Base-by-base conservation (phyloP, 2,797 vertebrate genomes). In the Parauchenoglanis punctatus region DNA sequence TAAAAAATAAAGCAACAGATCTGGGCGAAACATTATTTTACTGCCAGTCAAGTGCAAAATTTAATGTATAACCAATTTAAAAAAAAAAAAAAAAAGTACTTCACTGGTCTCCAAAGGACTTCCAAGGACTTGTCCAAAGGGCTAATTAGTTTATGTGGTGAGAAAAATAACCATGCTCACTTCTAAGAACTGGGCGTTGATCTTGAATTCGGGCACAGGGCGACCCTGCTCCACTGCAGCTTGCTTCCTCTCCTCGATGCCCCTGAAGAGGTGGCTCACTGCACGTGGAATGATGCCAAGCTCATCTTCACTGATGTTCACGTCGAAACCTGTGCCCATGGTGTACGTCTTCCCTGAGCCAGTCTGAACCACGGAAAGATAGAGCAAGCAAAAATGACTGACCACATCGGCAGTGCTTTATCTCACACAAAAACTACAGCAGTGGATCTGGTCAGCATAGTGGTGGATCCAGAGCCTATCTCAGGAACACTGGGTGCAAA, bases 311-410 rank as follows among this genome's bases (percentile, higher is more conserved):
- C 91, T 94, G 86, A 98, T 96, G 94, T 94, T 98, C 88, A 99
- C 97, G 49, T 99, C 97, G 86, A 99, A 99, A 85, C 98, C 98
- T 5, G 98, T 99, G 88, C 98, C 98, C 98, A 99, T 99, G 85
- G 97, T 99, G 83, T 99, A 99, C 0, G 98, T 99, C 95, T 99
- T 99, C 73, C 98, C 98, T 77, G 98, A 97, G 78, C 98, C 98
- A 15, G 98, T 99, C 98, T 99, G 80, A 20, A 58, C 88, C 44
- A 76, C 2, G 70, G 4, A 70, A 58, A 68, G n/a, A 81, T 7
- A 17, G 77, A 25, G 70, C 35, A 18, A 78, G 81, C 31, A 56
- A 70, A 15, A 54, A 56, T 52, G n/a, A 65, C 35, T 17, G 40
- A 61, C 4, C 40, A 68, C 25, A 77, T 12, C 8, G 1, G 1